Base-by-base conservation (phyloP, 2,113 vertebrate genomes). In the Perccottus glenii region DNA sequence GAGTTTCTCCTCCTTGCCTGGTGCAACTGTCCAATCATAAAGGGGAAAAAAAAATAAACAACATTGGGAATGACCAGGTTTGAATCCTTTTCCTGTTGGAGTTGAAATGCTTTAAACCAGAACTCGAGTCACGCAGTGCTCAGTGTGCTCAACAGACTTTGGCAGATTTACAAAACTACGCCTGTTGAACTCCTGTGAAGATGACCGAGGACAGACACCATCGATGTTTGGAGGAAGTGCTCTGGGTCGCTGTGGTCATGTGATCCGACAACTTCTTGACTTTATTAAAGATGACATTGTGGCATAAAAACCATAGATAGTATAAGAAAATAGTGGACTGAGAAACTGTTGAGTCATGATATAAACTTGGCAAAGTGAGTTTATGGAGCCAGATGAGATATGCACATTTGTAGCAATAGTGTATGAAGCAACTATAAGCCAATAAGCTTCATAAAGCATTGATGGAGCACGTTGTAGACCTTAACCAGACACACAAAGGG, bases 101-200 rank as follows among this genome's bases (percentile, higher is more conserved):
- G 66, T 55, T 66, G 61, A 73, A 81, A 79, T 65, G 77, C 67
- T 70, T 50, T 9, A 36, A 56, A 65, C 64, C 36, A 43, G 11
- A 51, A 42, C 68, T 46, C 12, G 61, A 69, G 76, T 58, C 38
- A 43, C 14, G 15, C 73, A 51, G 61, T 51, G 70, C 63, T 42
- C 53, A 74, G 50, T 73, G 70, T 35, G 67, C 78, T 77, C 64
- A 0, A 62, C 66, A 66, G 48, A 72, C 74, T 88, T 88, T 89
- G 87, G 82, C 78, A 81, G 78, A 64, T 79, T 49, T 66, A 82
- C 64, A 80, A 65, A 70, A 64, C 50, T 51, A 68, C 47, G 5
- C 60, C 48, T 67, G 47, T 75, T 35, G 33, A 70, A 77, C 58
- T 12, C 42, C 36, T 12, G 14, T 43, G 51, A 67, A 49, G 48